These are phyloP conservation scores for Leucoptera coffeella DNA, from an alignment of 2,888 invertebrate genomes.

Conservation along the genomic window DNA sequence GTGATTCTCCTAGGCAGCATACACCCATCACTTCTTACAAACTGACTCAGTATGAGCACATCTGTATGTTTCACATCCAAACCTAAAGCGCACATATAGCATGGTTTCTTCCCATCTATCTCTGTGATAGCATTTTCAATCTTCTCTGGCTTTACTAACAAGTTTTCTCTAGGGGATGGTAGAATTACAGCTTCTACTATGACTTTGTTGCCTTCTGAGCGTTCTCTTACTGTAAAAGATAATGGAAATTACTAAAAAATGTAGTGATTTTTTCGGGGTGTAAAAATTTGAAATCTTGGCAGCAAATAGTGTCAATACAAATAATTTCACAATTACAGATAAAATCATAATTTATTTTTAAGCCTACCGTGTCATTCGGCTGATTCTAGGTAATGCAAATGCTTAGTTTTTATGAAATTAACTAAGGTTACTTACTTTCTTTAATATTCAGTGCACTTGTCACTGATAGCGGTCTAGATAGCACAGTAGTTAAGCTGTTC, in stretches of 20 bases:
- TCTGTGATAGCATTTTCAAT: conserved; percentile 9
- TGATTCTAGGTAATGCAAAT: too few relatives aligned
- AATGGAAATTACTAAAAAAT: too few relatives aligned
- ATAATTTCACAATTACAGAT: too few relatives aligned
- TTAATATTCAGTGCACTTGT: conserved; percentile 29
- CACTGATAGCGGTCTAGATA: conserved; percentile 22
- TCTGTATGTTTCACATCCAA: conserved; percentile 82
- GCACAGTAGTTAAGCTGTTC: conserved; percentile 17
- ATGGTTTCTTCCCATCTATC: conserved; percentile 32
- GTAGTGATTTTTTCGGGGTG: too few relatives aligned
- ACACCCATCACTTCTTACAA: conserved; percentile 74
- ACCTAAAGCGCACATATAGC: conserved; percentile 67
- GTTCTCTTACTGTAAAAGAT: conserved; percentile 53
- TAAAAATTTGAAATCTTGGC: too few relatives aligned
- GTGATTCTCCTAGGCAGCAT: conserved; percentile 76
- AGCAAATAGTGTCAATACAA: too few relatives aligned
- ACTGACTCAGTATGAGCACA: conserved; percentile 83
- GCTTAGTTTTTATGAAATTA: too few relatives aligned
- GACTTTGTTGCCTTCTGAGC: conserved; percentile 53
- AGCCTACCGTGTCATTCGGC: too few relatives aligned
- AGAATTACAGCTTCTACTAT: conserved; percentile 55
- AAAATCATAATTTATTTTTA: too few relatives aligned
- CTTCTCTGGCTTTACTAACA: conserved; percentile 49
- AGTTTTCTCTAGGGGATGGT: conserved; percentile 53
- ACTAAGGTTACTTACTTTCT: conserved; percentile 39